Evolutionary conservation across 1,140 invertebrate species (phyloP), one percentile per base, ranked within the genome.

Genomic region (Drosophila carrolli): DNA sequence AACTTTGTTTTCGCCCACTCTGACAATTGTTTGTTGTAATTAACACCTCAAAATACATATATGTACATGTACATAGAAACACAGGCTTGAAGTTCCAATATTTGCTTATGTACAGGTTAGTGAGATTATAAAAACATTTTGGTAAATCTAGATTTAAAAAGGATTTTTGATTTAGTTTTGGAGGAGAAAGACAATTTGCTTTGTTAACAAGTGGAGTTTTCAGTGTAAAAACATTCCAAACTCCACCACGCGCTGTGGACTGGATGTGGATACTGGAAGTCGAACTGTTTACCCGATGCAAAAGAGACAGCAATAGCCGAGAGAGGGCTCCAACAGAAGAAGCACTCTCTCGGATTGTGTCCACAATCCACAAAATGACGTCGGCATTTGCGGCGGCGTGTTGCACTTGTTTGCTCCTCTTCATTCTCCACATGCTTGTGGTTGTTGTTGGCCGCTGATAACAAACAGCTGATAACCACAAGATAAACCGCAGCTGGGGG

Each of bases 301-400:
- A 63, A 9, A 38, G 43, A n/a, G 59, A 70, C 10, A 27, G 19
- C 35, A 38, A 23, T 19, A 29, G 29, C 5, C 9, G 32, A 35
- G 8, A 47, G 62, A 67, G 62, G 35, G 51, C 66, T 37, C 44
- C 68, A 66, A 19, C 53, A 41, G 29, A 44, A 27, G 4, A 27
- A 13, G 29, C 40, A 0, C 35, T 32, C 51, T 16, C 32, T n/a
- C n/a, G 46, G 41, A 48, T 47, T 11, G 35, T 8, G 23, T 59
- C 53, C 63, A 85, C 67, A 60, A 44, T 47, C 44, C 53, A 54
- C 68, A 60, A 57, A 59, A 16, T 16, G 59, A 19, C 38, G 57
- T 70, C 59, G 50, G 58, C 47, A 47, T 72, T 63, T 83, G 83
- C 83, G 83, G 57, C 83, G 75, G 83, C 84, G 83, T 88, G 50